Evolutionary conservation across 2,888 invertebrate species (phyloP).

Genomic region (Cheilosia scutellata): DNA sequence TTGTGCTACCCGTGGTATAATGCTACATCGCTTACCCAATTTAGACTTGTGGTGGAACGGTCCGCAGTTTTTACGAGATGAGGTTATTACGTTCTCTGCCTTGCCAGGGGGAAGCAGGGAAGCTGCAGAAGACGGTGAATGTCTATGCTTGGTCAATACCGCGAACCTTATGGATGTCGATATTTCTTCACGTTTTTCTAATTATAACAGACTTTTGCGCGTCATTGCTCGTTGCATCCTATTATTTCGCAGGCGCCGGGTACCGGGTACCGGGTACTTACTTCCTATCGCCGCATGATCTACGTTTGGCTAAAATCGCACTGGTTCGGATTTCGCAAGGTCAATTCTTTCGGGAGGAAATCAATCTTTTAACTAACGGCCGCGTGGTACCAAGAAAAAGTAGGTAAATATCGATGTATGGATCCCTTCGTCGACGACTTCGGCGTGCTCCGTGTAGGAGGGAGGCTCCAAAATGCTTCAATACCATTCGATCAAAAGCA

Average conservation of each 20-base stretch:
- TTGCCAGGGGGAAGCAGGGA: not conserved
- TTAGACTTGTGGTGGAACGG: constrained; percentile 29
- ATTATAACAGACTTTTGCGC: constrained; percentile 8
- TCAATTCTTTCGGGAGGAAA: constrained; percentile 21
- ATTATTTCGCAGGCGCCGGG: not conserved
- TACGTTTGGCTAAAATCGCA: not conserved
- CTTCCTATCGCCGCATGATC: not conserved
- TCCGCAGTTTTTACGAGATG: constrained; percentile 6
- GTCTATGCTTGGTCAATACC: not conserved
- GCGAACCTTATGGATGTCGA: not conserved
- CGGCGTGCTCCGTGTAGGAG: constrained; percentile 67
- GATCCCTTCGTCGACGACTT: constrained; percentile 63
- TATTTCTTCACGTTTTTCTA: not conserved
- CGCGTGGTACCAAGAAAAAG: constrained; percentile 36
- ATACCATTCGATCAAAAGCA: constrained; percentile 67
- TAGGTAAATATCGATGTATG: constrained; percentile 46
- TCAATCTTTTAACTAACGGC: constrained; percentile 6
- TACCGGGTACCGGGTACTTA: too few species aligned
- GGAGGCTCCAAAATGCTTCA: constrained; percentile 63
- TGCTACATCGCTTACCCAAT: not conserved
- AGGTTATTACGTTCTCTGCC: not conserved
- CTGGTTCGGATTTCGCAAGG: not conserved
- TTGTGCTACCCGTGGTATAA: constrained; percentile 18
- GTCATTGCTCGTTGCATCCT: constrained; percentile 27
- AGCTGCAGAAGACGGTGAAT: not conserved